Evolutionary conservation across 2,797 vertebrate genomes (phyloP).

Genomic region (Gymnothorax reevesii): DNA sequence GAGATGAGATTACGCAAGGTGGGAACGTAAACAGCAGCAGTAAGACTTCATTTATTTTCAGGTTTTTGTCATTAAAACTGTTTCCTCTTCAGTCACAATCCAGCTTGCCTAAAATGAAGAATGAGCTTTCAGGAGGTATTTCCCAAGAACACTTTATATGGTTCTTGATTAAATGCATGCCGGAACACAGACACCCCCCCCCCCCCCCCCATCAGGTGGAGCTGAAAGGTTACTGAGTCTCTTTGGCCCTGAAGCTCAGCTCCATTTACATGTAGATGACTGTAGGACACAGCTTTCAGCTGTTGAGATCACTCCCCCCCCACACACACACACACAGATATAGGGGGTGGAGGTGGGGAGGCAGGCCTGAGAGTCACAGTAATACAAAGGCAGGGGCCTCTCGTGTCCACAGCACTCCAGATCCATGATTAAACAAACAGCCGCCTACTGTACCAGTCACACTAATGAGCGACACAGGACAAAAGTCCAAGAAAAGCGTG

Average conservation of each 20-base stretch:
- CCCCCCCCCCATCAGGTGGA: background rate
- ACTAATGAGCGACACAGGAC: conserved; percentile 1
- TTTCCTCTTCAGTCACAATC: background rate
- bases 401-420: background rate
- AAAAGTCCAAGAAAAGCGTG: conserved; percentile 2
- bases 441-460: background rate
- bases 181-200: background rate
- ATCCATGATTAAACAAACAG: background rate
- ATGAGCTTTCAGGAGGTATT: background rate
- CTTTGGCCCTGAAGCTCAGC: background rate
- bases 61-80: background rate
- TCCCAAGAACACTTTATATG: background rate
- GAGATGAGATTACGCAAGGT: background rate
- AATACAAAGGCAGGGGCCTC: background rate
- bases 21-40: background rate
- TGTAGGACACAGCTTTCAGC: background rate
- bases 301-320: background rate
- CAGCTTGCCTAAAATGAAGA: background rate
- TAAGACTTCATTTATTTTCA: background rate
- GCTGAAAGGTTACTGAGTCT: background rate
- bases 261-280: background rate
- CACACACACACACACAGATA: no score
- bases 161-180: background rate
- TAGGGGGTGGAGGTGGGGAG: background rate
- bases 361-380: background rate